Base-by-base conservation (phyloP, 2,888 invertebrate genomes). In the Lasioglossum calceatum region DNA sequence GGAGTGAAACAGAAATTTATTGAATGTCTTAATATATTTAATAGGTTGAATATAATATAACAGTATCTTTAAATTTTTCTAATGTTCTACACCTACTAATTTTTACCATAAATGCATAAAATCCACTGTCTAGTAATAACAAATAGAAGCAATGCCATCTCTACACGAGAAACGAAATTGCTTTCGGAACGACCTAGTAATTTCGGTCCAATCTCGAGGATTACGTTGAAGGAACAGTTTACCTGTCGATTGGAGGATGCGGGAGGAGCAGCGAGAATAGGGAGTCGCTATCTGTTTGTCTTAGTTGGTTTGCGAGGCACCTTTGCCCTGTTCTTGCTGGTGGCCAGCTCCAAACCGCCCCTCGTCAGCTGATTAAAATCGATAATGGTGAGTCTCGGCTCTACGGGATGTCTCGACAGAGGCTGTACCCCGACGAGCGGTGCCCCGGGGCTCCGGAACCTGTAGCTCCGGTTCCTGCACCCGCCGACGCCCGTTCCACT, bases 281-380 rank as follows among this genome's bases (percentile, higher is more conserved):
- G 39, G 16, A 80, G 86, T 87, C 74, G 89, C 64, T 92, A 91
- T 85, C 92, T 90, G 39, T 81, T 84, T 39, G 84, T 72, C 67
- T 87, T 90, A 44, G 81, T 77, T 79, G 81, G 73, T 74, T 80
- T 85, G 71, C 81, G 85, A 58, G 88, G 89, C 86, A 90, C 82
- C 86, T 93, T 93, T 84, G 92, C 88, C 82, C 91, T 92, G 86
- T 93, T 93, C 89, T 89, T 90, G 83, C 91, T 93, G 77, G 94
- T 95, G 61, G 96, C 96, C 85, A 95, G 93, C 84, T 96, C 96
- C 75, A 97, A 95, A 81, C 96, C 96, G 58, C 96, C 96, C 78
- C 96, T 95, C 10, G 97, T 97, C 93, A 97, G 96, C 94, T 97
- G 96, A 96, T 97, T 97, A 93, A 97, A 97, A 95, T 97, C 97